Conservation (phyloP, 1,140 invertebrate genomes). For the Panagrolaimus sp. region DNA sequence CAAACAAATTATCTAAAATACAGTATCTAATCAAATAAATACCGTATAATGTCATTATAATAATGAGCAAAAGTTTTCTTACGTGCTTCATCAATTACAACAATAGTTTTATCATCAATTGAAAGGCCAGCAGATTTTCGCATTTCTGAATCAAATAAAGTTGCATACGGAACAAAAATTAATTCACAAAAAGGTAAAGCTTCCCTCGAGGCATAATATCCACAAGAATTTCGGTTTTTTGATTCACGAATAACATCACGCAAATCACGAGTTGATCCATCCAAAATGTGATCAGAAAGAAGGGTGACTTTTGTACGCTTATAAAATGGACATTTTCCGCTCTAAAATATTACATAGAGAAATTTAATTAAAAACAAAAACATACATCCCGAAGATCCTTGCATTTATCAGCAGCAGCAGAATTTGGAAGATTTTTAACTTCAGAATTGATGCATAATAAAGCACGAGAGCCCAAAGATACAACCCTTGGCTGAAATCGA, state of each 20-base stretch:
- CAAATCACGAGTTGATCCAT: background rate
- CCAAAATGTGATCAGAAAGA: background rate
- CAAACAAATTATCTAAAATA: background rate
- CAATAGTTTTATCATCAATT: background rate
- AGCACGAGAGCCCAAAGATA: background rate
- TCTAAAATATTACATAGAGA: background rate
- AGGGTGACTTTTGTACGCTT: background rate
- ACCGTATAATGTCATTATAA: too few relatives aligned
- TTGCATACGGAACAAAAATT: constrained; percentile 9
- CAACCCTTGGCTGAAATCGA: background rate
- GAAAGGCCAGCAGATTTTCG: background rate
- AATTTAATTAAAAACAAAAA: background rate
- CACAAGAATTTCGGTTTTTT: background rate
- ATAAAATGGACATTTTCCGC: background rate
- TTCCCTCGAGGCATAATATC: constrained; percentile 1
- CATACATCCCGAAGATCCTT: background rate
- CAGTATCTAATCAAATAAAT: too few relatives aligned
- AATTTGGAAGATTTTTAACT: constrained; percentile 3
- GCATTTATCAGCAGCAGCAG: constrained; percentile 7
- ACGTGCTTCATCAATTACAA: constrained; percentile 4
- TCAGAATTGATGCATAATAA: background rate
- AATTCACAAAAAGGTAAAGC: background rate
- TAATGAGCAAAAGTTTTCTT: too few relatives aligned
- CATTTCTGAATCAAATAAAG: background rate
- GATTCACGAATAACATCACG: background rate